Conservation (phyloP, 2,113 vertebrate species). For the Sceloporus tristichus region DNA sequence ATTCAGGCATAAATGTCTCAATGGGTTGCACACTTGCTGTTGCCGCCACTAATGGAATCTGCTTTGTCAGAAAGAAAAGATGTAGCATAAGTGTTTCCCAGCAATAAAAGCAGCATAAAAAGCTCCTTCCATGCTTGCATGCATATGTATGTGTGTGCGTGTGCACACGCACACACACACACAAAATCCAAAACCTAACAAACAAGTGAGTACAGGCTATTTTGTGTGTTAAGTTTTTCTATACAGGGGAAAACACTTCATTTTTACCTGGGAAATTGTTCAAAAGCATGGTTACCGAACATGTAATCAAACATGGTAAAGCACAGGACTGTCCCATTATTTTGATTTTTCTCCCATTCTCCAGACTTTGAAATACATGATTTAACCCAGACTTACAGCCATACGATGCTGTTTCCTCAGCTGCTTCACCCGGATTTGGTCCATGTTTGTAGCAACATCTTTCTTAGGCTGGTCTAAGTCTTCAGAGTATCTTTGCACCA, state of each 20-base stretch:
- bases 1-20: too few species aligned
- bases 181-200: too few species aligned
- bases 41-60: neutral
- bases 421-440: conserved; percentile 92
- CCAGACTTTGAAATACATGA: neutral
- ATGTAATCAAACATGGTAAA: neutral
- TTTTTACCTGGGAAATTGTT: neutral
- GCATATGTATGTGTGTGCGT: too few species aligned
- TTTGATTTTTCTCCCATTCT: neutral
- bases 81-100: neutral
- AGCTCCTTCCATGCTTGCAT: too few species aligned
- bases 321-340: neutral
- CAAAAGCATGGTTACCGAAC: neutral
- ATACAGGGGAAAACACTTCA: too few species aligned
- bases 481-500: conserved; percentile 93
- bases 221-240: too few species aligned
- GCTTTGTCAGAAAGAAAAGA: neutral
- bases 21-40: too few species aligned
- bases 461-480: conserved; percentile 90
- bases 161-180: too few species aligned
- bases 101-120: neutral
- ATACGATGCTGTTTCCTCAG: conserved; percentile 97
- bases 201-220: too few species aligned
- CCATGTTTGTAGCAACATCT: conserved; percentile 89
- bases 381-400: conserved; percentile 86